Evolutionary conservation across 2,888 invertebrate genomes (phyloP), one percentile per base, ranked within the genome.

Genomic region (Chydorus sphaericus): DNA sequence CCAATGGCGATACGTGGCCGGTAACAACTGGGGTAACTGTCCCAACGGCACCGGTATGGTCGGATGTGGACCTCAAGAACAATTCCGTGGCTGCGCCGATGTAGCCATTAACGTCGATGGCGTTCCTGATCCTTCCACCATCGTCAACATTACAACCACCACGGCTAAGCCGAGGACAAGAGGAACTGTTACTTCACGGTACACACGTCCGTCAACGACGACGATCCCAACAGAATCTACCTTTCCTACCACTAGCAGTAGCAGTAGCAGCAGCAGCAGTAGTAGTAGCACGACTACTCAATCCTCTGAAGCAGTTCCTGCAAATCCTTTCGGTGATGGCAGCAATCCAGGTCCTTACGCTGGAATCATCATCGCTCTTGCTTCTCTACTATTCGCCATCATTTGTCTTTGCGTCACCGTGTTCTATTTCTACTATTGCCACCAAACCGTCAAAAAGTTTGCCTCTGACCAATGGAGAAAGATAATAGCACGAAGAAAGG

Each of bases 1-100:
- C 57, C 91, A 91, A 66, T 91, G 91, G 91, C 77, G 83, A 62
- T 91, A 91, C 69, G 76, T 85, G 56, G 88, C 90, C 48, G 88
- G 70, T 3, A 87, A 87, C 65, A 86, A 85, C 66, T 88, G 87
- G 87, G 86, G 86, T 1, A 75, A 73, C 14, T 85, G 85, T 64
- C 74, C 74, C 1, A 80, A 84, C 65, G 83, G 83, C 0, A 63
- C 78, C 49, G 85, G 83, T 31, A 82, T 82, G 0, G 82, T 90
- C 1, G 90, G 90, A 0, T 90, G 90, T 65, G 90, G 90, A 0
- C 84, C 84, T 0, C 90, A 90, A 66, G 90, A 90, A 67, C 87
- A 89, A 65, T 67, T 67, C 59, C 59, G 66, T 14, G 64, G 63
- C 14, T 61, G 50, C 72, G 20, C 72, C 73, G 16, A 44, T 26